Evolutionary conservation across 2,888 invertebrate species (phyloP).

Genomic region (Euplexia lucipara): DNA sequence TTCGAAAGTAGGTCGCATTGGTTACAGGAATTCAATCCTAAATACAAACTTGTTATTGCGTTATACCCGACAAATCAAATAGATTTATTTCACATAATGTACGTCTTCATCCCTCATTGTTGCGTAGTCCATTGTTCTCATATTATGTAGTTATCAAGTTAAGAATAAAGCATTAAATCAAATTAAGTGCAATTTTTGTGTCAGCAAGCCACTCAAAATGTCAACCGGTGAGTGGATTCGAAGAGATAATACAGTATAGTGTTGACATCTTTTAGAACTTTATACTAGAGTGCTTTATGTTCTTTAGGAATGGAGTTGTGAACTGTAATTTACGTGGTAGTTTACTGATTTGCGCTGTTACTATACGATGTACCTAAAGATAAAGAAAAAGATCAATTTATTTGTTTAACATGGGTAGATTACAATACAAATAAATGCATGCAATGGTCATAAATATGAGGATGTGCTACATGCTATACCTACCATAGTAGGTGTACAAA

Average conservation of each 20-base stretch:
- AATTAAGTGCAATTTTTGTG: constrained; percentile 72
- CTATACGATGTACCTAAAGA: background rate
- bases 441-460: too few relatives aligned
- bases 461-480: too few relatives aligned
- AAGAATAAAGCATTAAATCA: constrained; percentile 58
- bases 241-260: constrained; percentile 36
- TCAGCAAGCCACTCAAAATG: constrained; percentile 73
- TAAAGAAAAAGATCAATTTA: too few relatives aligned
- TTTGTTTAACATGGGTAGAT: too few relatives aligned
- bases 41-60: background rate
- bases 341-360: constrained; percentile 3
- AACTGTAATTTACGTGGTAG: background rate
- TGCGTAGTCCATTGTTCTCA: constrained; percentile 41
- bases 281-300: constrained; percentile 5
- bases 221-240: constrained; percentile 63
- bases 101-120: constrained; percentile 27
- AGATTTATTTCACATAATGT: constrained; percentile 27
- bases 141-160: constrained; percentile 60
- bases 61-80: constrained; percentile 7
- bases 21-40: background rate
- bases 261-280: constrained; percentile 51
- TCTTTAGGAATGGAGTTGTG: background rate
- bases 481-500: too few relatives aligned
- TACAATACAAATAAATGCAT: too few relatives aligned
- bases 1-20: background rate